These are phyloP conservation scores for Neotoxoptera formosana DNA, from an alignment of 1,140 invertebrate species.

Conservation along the genomic window DNA sequence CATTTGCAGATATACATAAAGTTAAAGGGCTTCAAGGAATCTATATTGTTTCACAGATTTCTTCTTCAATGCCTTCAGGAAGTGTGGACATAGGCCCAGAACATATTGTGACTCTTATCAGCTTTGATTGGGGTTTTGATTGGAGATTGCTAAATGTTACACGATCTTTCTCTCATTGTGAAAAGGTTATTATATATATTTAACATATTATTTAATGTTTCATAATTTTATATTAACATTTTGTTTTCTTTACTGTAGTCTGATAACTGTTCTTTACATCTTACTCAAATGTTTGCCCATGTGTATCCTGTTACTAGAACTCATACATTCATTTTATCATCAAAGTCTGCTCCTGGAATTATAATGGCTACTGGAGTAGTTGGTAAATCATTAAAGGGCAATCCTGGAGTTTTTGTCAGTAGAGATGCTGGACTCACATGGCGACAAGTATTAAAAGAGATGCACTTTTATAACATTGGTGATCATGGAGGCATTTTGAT, in stretches of 20 bases:
- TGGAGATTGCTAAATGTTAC: conserved; percentile 74
- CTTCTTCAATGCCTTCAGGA: conserved; percentile 1
- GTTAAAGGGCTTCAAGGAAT: conserved; percentile 86
- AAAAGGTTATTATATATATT: conserved; percentile 38
- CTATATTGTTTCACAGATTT: conserved; percentile 84
- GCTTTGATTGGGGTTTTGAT: conserved; percentile 85
- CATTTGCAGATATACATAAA: conserved; percentile 88
- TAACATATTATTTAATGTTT: neutral
- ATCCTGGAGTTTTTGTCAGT: conserved; percentile 82
- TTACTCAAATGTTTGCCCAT: conserved; percentile 84
- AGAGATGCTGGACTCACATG: conserved; percentile 85
- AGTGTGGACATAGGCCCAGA: conserved; percentile 71
- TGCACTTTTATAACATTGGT: conserved; percentile 87
- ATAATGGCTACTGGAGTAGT: conserved; percentile 86
- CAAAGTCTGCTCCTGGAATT: conserved; percentile 85
- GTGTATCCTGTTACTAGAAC: conserved; percentile 78
- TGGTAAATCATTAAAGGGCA: conserved; percentile 79
- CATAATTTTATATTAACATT: conserved; percentile 12
- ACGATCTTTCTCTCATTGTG: conserved; percentile 50
- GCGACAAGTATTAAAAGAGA: conserved; percentile 82
- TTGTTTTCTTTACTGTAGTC: conserved; percentile 62
- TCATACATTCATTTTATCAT: conserved; percentile 83
- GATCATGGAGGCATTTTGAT: conserved; percentile 90
- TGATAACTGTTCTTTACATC: conserved; percentile 80
- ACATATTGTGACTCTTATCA: conserved; percentile 81